phyloP scores from a whole-genome alignment of 2,888 invertebrate genomes.

The Drosophila parthenogenetica region DNA sequence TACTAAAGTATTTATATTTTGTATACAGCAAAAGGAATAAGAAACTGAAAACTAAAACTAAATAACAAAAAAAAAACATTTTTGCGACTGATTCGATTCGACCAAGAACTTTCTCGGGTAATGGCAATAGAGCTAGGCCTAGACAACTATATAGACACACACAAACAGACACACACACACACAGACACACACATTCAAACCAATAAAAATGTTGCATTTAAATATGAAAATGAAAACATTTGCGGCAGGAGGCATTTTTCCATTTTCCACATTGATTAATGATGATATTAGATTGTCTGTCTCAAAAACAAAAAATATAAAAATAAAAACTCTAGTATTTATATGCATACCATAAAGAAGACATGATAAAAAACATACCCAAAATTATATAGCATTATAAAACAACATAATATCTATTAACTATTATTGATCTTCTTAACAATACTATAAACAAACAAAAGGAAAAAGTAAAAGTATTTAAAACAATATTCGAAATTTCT shows the following conservation, averaged over 20 bases:
- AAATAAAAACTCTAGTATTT: slow-evolving; percentile 48
- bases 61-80: neutral
- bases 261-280: slow-evolving; percentile 10
- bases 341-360: slow-evolving; percentile 44
- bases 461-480: slow-evolving; percentile 9
- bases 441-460: neutral
- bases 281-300: slow-evolving; percentile 1
- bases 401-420: slow-evolving; percentile 9
- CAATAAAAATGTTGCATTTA: slow-evolving; percentile 53
- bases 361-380: slow-evolving; percentile 24
- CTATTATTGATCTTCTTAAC: slow-evolving; percentile 11
- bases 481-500: slow-evolving; percentile 4
- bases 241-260: slow-evolving; percentile 19
- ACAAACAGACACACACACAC: slow-evolving; percentile 15
- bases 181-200: slow-evolving; percentile 27
- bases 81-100: slow-evolving; percentile 43
- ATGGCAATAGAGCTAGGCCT: slow-evolving; percentile 43
- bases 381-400: slow-evolving; percentile 23
- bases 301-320: slow-evolving; percentile 14
- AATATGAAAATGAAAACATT: slow-evolving; percentile 7
- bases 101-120: slow-evolving; percentile 46
- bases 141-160: slow-evolving; percentile 27
- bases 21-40: slow-evolving; percentile 29
- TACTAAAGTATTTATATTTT: slow-evolving; percentile 43
- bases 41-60: slow-evolving; percentile 20